phyloP scores from a whole-genome alignment of 2,797 vertebrate genomes.

The Acropternis orthonyx region DNA sequence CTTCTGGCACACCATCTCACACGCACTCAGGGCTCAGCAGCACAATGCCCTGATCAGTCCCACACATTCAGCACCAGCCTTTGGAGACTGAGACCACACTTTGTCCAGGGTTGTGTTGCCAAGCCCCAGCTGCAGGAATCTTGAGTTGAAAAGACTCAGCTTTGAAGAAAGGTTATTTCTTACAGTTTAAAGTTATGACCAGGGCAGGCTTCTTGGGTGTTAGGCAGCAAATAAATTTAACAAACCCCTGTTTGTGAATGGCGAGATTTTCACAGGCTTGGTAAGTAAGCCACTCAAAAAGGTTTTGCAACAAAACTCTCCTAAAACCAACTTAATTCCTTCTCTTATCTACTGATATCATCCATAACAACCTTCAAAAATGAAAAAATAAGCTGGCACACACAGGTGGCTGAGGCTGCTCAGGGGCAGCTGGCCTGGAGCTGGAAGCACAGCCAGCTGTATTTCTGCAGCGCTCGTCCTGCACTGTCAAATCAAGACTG shows the following conservation, averaged over 20 bases:
- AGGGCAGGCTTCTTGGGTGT: neutral
- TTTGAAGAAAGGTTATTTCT: neutral
- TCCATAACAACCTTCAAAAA: neutral
- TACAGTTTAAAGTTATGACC: neutral
- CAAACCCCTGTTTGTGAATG: neutral
- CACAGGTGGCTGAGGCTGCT: neutral
- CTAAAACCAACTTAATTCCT: neutral
- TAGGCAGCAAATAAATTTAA: neutral
- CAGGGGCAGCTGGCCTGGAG: neutral
- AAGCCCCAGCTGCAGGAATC: neutral
- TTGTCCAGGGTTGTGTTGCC: neutral
- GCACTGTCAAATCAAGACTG: neutral
- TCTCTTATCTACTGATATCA: neutral
- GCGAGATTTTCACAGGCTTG: neutral
- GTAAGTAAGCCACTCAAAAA: neutral
- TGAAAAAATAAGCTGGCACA: neutral
- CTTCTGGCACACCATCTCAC: neutral
- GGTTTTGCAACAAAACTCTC: neutral
- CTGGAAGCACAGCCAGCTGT: neutral
- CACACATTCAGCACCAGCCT: neutral
- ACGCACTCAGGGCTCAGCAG: neutral
- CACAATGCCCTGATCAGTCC: neutral
- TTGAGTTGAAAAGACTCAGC: neutral
- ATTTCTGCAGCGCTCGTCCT: neutral
- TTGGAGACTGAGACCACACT: fast-evolving